Evolutionary conservation across 1,140 invertebrate species (phyloP).

Genomic region (Drosophila repletoides): DNA sequence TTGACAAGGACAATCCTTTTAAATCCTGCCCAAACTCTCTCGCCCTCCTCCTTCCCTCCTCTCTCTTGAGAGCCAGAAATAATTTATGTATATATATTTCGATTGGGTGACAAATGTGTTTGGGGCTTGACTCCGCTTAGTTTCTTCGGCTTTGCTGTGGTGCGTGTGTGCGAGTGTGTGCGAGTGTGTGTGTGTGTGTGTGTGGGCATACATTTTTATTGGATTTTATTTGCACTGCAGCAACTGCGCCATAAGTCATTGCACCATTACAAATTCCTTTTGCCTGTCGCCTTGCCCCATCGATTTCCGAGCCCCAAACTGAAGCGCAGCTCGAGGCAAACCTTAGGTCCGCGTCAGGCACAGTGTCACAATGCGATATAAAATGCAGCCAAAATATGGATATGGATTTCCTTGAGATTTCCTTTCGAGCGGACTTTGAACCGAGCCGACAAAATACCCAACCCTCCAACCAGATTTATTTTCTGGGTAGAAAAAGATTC

Average conservation of each 20-base stretch:
- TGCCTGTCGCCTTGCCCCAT: slow-evolving; percentile 49
- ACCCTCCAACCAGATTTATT: no score
- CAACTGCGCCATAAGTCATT: slow-evolving; percentile 68
- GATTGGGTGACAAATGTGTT: slow-evolving; percentile 38
- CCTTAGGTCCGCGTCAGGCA: background rate
- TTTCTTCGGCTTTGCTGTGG: slow-evolving; percentile 3
- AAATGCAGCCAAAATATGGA: no score
- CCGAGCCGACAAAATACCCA: no score
- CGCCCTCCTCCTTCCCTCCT: no score
- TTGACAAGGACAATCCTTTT: slow-evolving; percentile 2
- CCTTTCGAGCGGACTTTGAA: no score
- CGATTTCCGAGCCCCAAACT: slow-evolving; percentile 56
- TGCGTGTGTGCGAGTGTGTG: slow-evolving; percentile 8
- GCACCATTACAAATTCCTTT: slow-evolving; percentile 76
- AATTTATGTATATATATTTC: slow-evolving; percentile 1
- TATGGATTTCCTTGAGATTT: no score
- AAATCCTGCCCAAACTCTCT: background rate
- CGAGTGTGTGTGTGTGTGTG: slow-evolving; percentile 24
- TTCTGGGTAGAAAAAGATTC: no score
- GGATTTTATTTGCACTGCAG: slow-evolving; percentile 75
- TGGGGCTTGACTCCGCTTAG: background rate
- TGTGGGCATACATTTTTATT: slow-evolving; percentile 58
- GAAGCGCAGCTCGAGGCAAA: slow-evolving; percentile 16
- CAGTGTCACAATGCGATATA: no score
- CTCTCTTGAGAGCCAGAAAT: no score